Base-by-base conservation (phyloP, 2,888 invertebrate genomes). In the Chymomyza procnemis region DNA sequence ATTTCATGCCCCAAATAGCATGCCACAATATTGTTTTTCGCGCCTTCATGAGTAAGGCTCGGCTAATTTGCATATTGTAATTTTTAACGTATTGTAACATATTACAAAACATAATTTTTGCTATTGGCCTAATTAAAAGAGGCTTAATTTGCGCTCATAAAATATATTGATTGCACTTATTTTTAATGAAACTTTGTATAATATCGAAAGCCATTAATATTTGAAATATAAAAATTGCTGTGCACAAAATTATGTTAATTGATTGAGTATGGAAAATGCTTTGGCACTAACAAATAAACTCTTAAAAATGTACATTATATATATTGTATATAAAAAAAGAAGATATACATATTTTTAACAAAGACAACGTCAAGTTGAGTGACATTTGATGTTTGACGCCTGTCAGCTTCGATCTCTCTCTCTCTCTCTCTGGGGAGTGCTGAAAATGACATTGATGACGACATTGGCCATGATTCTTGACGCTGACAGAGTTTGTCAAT, bases 401-500 rank as follows among this genome's bases (percentile, higher is more conserved):
- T n/a, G 5, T 16, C 56, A 22, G 21, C 2, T 4, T 8, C 46
- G 21, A 9, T 52, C n/a, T n/a, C n/a, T n/a, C n/a, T n/a, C n/a
- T 5, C 26, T 22, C 22, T 2, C 22, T 47, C 61, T 41, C 57
- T n/a, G 26, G 6, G 47, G 56, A 54, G 18, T 18, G 14, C 66
- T 78, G 74, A 62, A 71, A 59, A 56, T 83, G 85, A 81, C 81
- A 81, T 81, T 83, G 80, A 85, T 85, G 85, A 75, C 73, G 83
- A 80, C 85, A 79, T 83, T 72, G 75, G 71, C 81, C 75, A 73
- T 67, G 74, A 5, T 22, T 18, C 21, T 18, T 6, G 54, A 54
- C 73, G 83, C 68, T 80, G 85, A 82, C 81, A 85, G 78, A 75
- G 85, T 82, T 85, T 85, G 78, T 81, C 85, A 83, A 73, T 76